Base-by-base conservation (phyloP, 2,888 invertebrate genomes). In the Noctua janthina region DNA sequence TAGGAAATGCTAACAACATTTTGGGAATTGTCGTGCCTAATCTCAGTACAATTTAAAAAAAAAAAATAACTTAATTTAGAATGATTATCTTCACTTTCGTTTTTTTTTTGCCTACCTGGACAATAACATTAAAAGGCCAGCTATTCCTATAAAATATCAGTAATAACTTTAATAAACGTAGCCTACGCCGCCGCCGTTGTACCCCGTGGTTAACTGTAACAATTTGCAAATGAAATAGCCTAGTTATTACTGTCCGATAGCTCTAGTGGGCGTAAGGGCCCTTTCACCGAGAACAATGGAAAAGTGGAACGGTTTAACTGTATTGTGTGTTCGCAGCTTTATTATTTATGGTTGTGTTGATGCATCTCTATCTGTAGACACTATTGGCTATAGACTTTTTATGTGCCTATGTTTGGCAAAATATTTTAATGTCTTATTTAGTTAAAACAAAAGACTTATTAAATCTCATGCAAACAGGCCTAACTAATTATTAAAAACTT, bases 261-360 rank as follows among this genome's bases (percentile, higher is more conserved):
- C n/a, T 74, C 67, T 74, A 71, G 82, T 80, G 74, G 76, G 84
- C 79, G 87, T 86, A 85, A 84, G 82, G 84, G 85, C 83, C 88
- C 87, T 88, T 91, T 90, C 89, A 89, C 90, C 79, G 78, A 74
- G 84, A 86, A 91, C 90, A 87, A 89, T 87, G 79, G 83, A 84
- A 90, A 91, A 88, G 86, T 91, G 71, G 86, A 86, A 77, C 89
- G 74, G 68, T 87, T 88, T 86, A 87, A 87, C 83, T 81, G 86
- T 88, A 82, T 82, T 75, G 83, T 87, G 77, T 86, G 79, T 83
- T 84, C 88, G 70, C 62, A 76, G 83, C 87, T 86, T 89, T 90
- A 90, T 82, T 81, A 79, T 82, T 74, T 80, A 79, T 78, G 59
- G 75, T 51, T 56, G 51, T 84, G 74, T 83, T 23, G 66, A 75